Base-by-base conservation (phyloP, 2,797 vertebrate genomes). In the Synanceia verrucosa region DNA sequence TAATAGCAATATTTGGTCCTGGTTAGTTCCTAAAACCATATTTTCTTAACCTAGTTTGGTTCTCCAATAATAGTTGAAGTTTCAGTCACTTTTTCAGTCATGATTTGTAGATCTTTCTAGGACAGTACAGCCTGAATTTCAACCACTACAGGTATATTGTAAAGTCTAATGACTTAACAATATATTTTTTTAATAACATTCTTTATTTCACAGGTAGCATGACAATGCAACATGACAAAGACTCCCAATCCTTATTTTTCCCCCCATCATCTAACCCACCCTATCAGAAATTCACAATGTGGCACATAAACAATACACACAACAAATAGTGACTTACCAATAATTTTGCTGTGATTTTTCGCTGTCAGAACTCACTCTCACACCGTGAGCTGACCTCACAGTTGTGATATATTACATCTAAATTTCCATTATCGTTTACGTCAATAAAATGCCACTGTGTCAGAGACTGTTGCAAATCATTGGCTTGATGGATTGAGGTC, bases 401-500 rank as follows among this genome's bases (percentile, higher is more conserved):
- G 5, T 16, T 14, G 5, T 21, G 19, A 62, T 58, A 9, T 37
- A 26, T 61, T 19, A 21, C 24, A 16, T 46, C 41, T 44, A 24
- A 18, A 34, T 48, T 21, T 44, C 23, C n/a, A 1, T 13, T n/a
- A n/a, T 64, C 10, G 1, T 53, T 60, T 29, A 33, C 16, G 10
- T 72, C 24, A 57, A 24, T 59, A 23, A 23, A 52, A 47, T 29
- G 8, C 14, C 7, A 1, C 33, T 23, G 19, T 7, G 44, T 47
- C 44, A 56, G 18, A 51, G 52, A 24, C 10, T 64, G 16, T 21
- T 50, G 29, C 14, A 73, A 55, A 73, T 57, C 37, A 14, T 18
- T 7, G 3, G 13, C n/a, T n/a, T 63, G 46, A 55, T 58, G 51
- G 33, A 74, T 23, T 60, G 64, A 62, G 56, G 39, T 68, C 6